Evolutionary conservation across 2,113 vertebrate species (phyloP).

Genomic region (Rattus rattus): DNA sequence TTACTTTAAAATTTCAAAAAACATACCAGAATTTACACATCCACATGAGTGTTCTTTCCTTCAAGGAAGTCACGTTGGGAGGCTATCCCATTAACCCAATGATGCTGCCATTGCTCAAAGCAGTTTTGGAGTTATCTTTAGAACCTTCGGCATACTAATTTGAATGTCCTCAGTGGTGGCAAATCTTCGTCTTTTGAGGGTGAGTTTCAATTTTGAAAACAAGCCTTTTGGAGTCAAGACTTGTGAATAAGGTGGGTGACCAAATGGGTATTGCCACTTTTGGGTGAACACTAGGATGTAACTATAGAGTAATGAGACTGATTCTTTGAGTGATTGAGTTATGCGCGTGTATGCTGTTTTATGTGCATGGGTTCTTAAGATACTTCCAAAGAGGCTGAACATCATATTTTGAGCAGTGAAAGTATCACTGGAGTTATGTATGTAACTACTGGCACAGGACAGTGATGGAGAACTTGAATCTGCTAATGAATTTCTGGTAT

Average conservation of each 20-base stretch:
- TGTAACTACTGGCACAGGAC: background rate
- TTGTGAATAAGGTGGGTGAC: constrained; percentile 82
- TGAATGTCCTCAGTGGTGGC: constrained; percentile 81
- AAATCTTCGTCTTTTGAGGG: constrained; percentile 82
- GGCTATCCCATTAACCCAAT: constrained; percentile 76
- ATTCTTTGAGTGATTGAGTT: constrained; percentile 62
- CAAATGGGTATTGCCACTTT: constrained; percentile 78
- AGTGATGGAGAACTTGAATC: constrained; percentile 46
- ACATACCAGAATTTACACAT: constrained; percentile 83
- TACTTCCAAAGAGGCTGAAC: constrained; percentile 67
- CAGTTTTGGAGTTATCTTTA: constrained; percentile 83
- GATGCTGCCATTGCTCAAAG: constrained; percentile 80
- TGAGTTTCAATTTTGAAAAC: constrained; percentile 83
- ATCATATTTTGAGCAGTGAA: constrained; percentile 74
- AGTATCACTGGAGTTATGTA: constrained; percentile 54
- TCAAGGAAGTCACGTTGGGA: constrained; percentile 82
- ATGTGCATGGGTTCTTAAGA: constrained; percentile 67
- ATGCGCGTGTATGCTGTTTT: constrained; percentile 44
- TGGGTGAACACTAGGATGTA: constrained; percentile 71
- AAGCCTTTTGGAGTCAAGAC: constrained; percentile 81
- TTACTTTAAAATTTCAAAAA: constrained; percentile 75
- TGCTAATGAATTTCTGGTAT: constrained; percentile 74
- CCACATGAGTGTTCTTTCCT: constrained; percentile 80
- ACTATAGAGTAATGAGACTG: constrained; percentile 82
- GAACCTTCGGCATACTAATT: constrained; percentile 79